Evolutionary conservation across 2,888 invertebrate genomes (phyloP), one percentile per base, ranked within the genome.

Genomic region (Trissoscelio sp.): DNA sequence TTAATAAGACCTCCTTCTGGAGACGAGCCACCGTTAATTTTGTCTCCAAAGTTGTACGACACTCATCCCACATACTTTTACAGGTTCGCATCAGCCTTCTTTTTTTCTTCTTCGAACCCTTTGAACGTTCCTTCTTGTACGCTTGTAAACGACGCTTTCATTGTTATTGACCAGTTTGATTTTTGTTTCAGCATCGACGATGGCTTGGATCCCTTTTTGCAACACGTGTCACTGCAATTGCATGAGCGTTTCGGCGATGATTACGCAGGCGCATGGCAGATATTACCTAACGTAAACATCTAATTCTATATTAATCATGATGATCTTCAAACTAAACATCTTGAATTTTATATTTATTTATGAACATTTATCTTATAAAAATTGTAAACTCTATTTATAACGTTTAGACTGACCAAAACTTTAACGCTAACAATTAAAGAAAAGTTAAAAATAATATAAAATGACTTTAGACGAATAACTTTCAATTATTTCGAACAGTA

Each of bases 1-100:
- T 92, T 93, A 87, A 93, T 95, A 81, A 92, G 95, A 0, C 93
- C 95, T 16, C 94, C 94, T 1, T 93, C 94, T 4, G 94, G 94
- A 86, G 93, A 93, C 85, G 95, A 95, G 83, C 89, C 93, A 0
- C 83, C 93, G 0, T 88, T 95, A 39, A 89, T 87, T 4, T 90
- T 95, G 0, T 89, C 91, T 0, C 92, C 92, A 0, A 87, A 91
- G 1, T 88, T 95, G 0, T 95, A 95, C 85, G 84, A 89, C 2
- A 88, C 91, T 0, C 90, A 91, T 66, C 90, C 91, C 0, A 91
- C 90, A 0, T 91, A 93, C 83, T 91, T 93, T 84, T 90, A 91
- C 78, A 91, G 90, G 89, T 89, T 69, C 2, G 57, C 6, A 4
- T 31, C 1, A 6, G 20, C 6, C 16, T 81, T 67, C 16, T 58